Conservation (phyloP, 1,140 invertebrate genomes). For the Pseudomyrmex sp. region DNA sequence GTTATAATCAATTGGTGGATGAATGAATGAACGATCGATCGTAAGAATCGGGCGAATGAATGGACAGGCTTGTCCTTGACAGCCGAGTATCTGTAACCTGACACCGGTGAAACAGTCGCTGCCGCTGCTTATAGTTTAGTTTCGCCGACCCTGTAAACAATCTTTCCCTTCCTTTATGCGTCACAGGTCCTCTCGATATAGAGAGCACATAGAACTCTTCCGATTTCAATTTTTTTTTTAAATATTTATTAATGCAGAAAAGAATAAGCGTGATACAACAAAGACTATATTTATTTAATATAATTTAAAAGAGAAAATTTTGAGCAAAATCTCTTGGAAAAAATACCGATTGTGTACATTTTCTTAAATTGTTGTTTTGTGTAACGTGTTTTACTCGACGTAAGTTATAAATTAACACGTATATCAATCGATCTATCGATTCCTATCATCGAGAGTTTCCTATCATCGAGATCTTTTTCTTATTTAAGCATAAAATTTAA, state of each 20-base stretch:
- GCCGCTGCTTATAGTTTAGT: constrained; percentile 52
- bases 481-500: neutral
- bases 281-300: too few relatives aligned
- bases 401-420: too few relatives aligned
- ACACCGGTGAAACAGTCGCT: constrained; percentile 61
- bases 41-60: constrained; percentile 61
- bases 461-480: too few relatives aligned
- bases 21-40: constrained; percentile 59
- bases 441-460: too few relatives aligned
- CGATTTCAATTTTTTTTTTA: neutral
- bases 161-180: constrained; percentile 37
- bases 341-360: too few relatives aligned
- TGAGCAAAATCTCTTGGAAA: too few relatives aligned
- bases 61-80: constrained; percentile 70
- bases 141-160: constrained; percentile 57
- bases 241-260: too few relatives aligned
- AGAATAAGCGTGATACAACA: too few relatives aligned
- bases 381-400: too few relatives aligned
- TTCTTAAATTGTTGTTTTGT: too few relatives aligned
- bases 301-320: too few relatives aligned
- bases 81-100: constrained; percentile 64
- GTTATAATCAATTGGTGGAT: constrained; percentile 38
- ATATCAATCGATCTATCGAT: too few relatives aligned
- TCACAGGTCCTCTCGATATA: neutral
- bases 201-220: neutral